Conservation (phyloP, 2,797 vertebrate species). For the Lagorchestes hirsutus region DNA sequence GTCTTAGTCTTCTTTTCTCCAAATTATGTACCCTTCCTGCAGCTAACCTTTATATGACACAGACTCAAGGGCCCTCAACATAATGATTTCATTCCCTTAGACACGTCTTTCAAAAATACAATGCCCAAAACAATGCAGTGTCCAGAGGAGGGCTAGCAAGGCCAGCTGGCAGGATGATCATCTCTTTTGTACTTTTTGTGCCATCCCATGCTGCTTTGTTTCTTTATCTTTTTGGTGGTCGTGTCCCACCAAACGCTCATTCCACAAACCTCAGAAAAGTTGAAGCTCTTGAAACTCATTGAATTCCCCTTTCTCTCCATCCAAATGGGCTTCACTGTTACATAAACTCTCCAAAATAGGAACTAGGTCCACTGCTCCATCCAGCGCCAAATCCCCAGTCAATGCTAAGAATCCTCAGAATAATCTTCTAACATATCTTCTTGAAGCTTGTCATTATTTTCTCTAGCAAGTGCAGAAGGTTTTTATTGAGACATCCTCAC, state of each 20-base stretch:
- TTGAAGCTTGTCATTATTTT: slow-evolving; percentile 24
- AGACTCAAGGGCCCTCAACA: not conserved
- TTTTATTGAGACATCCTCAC: not conserved
- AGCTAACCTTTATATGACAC: not conserved
- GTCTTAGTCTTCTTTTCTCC: not conserved
- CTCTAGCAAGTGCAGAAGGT: slow-evolving; percentile 8
- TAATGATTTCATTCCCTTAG: not conserved
- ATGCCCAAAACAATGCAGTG: not conserved
- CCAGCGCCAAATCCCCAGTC: not conserved
- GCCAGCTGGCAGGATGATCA: not conserved
- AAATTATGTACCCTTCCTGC: not conserved
- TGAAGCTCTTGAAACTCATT: not conserved
- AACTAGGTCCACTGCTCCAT: not conserved
- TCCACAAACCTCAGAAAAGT: not conserved
- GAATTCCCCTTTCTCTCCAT: not conserved
- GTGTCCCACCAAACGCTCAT: not conserved
- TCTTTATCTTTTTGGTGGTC: not conserved
- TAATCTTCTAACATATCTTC: slow-evolving; percentile 4
- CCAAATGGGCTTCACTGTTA: not conserved
- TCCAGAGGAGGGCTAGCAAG: not conserved
- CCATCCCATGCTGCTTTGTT: not conserved
- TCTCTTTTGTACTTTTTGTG: not conserved
- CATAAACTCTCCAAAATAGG: not conserved
- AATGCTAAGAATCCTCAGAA: not conserved
- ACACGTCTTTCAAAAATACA: not conserved